phyloP scores from a whole-genome alignment of 2,113 vertebrate species.

The Corynorhinus townsendii region DNA sequence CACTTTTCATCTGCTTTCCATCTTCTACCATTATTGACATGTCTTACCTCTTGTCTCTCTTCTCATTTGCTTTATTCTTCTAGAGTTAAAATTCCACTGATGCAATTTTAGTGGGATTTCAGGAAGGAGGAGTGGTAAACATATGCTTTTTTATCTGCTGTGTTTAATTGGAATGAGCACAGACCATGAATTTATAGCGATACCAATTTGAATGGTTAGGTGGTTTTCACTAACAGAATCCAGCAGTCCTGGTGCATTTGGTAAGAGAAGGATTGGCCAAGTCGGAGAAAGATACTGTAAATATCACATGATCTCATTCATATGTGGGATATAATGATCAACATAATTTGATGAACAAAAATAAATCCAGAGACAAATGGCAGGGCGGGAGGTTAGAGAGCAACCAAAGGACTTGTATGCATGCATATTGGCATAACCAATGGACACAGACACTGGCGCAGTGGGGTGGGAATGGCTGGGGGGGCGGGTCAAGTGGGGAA shows the following conservation, averaged over 20 bases:
- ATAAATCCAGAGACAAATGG: no score
- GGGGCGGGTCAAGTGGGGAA: no score
- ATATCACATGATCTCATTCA: no score
- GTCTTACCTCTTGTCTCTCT: not conserved
- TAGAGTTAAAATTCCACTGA: not conserved
- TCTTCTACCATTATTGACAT: not conserved
- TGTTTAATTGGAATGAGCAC: not conserved
- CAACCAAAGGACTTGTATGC: no score
- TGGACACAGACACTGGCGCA: no score
- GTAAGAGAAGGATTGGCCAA: not conserved
- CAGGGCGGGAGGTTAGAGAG: no score
- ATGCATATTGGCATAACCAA: no score
- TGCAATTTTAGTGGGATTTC: not conserved
- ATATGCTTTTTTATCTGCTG: not conserved
- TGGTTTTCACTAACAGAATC: not conserved
- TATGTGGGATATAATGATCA: no score
- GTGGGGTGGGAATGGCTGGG: no score
- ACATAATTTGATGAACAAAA: no score
- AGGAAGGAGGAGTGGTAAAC: not conserved
- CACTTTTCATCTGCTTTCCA: not conserved
- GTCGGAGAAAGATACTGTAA: no score
- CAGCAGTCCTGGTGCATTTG: not conserved
- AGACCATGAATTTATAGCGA: not conserved
- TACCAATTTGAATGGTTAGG: not conserved
- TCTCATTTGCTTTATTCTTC: constrained; percentile 3